phyloP scores from a whole-genome alignment of 2,888 invertebrate species.

The Conomelus anceps region DNA sequence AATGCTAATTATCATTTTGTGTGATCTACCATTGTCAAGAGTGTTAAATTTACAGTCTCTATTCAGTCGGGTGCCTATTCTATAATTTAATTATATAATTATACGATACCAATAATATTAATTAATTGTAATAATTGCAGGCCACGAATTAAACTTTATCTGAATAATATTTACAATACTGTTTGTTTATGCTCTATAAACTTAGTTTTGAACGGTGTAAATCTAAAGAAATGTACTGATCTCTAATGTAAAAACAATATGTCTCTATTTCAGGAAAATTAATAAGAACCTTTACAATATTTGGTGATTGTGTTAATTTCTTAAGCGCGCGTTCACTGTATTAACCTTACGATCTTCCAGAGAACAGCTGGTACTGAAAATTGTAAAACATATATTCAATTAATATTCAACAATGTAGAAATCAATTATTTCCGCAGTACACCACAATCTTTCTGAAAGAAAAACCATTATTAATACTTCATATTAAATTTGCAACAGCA shows the following conservation, averaged over 20 bases:
- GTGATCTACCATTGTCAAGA: neutral
- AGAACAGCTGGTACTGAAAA: slow-evolving; percentile 45
- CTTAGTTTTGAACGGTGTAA: neutral
- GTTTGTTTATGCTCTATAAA: neutral
- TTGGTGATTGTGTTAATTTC: neutral
- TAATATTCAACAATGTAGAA: neutral
- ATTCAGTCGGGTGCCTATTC: neutral
- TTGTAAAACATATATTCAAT: slow-evolving; percentile 35
- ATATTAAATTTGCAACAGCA: neutral
- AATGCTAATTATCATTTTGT: neutral
- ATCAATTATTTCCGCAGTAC: neutral
- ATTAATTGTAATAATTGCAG: neutral
- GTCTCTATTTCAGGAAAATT: neutral
- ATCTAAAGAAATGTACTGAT: no score
- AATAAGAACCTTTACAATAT: slow-evolving; percentile 29
- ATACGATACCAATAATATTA: neutral
- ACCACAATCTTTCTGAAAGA: neutral
- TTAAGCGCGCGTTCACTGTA: neutral
- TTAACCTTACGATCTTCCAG: slow-evolving; percentile 41
- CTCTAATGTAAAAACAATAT: neutral
- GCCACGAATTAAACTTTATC: neutral
- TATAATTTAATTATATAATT: neutral
- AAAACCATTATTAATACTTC: neutral
- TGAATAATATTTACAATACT: neutral
- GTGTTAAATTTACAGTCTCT: neutral